phyloP scores from a whole-genome alignment of 2,113 vertebrate species.

The Hypocryptadius cinnamomeus region DNA sequence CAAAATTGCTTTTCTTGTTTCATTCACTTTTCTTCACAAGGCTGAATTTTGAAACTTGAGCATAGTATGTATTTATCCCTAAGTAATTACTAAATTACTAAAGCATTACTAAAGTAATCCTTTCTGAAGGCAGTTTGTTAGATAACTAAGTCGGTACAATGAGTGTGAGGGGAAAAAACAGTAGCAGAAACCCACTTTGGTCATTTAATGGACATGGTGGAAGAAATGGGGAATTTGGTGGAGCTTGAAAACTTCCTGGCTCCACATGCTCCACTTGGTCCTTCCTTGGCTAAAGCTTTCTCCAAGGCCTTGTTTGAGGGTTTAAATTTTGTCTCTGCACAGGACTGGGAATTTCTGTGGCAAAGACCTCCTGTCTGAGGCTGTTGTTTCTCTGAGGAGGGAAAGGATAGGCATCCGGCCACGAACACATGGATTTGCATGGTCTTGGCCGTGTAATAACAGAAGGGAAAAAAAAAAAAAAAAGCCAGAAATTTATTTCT shows the following conservation, averaged over 20 bases:
- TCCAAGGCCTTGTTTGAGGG: background rate
- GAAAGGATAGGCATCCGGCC: background rate
- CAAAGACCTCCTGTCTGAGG: background rate
- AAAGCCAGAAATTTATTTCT: background rate
- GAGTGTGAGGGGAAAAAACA: rapidly evolving
- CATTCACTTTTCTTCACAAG: background rate
- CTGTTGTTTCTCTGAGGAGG: background rate
- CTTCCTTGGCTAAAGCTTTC: background rate
- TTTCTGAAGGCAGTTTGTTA: background rate
- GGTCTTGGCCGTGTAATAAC: background rate
- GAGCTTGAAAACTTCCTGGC: background rate
- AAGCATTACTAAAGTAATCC: background rate
- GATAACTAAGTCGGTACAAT: background rate
- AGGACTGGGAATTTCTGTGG: background rate
- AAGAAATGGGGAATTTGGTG: background rate
- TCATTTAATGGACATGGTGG: background rate
- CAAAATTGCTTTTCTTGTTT: background rate
- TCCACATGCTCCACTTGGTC: rapidly evolving
- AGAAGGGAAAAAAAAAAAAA: background rate
- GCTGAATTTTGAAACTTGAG: background rate
- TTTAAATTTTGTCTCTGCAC: background rate
- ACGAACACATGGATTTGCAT: background rate
- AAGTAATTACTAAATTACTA: background rate
- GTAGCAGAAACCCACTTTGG: background rate
- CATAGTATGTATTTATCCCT: background rate